Evolutionary conservation across 2,888 invertebrate species (phyloP), one percentile per base, ranked within the genome.

Genomic region (Agrochola lota): DNA sequence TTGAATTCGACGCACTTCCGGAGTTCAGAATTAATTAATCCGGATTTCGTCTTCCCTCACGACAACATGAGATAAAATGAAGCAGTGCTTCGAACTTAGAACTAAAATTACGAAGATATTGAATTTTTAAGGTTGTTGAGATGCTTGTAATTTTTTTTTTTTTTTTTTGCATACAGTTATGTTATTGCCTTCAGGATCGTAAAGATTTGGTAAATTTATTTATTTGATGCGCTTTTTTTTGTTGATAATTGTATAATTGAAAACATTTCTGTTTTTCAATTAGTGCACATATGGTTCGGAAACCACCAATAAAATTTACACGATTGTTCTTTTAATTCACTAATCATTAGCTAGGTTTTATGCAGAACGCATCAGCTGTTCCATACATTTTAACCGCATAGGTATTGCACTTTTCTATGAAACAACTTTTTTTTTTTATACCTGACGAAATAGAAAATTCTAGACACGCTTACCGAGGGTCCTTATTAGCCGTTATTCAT

Each of bases 21-120:
- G 85, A 89, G 91, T 91, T 91, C 89, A 83, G 91, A 93, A 94
- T 94, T 94, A 94, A 95, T 94, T 94, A 94, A 95, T 93, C 93
- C 84, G 90, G 92, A 92, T 92, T 93, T 90, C 91, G 90, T 88
- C 88, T 90, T 90, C 91, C 91, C 92, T 93, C 88, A 91, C 91
- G 92, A 91, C 89, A 91, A 92, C 91, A 90, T 86, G 91, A 93
- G 91, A 93, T 94, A 93, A 92, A 93, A 92, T 90, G 88, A 90
- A 91, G 88, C 87, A 78, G 78, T 75, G 52, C 8, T 59, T 66
- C 5, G n/a, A 30, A 70, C 70, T 77, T 67, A 71, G 35, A 26
- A 60, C 20, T 15, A 23, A 73, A 75, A 76, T 71, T 57, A 69
- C 62, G 74, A 72, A 78, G 78, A 2, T 43, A 12, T 20, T 57